phyloP scores from a whole-genome alignment of 2,888 invertebrate species.

The Antheraea yamamai region DNA sequence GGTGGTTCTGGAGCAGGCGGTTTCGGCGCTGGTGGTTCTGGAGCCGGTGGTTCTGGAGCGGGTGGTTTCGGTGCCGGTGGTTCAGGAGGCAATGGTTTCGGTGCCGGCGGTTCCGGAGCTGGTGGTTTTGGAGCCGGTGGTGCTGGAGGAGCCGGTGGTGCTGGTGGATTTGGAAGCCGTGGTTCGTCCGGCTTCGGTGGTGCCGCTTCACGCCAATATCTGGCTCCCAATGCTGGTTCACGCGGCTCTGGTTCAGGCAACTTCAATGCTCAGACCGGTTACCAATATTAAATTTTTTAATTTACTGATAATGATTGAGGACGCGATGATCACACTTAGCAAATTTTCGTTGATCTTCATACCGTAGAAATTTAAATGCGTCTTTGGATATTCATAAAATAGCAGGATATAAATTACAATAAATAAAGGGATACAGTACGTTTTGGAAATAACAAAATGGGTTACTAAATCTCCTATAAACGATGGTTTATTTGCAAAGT shows the following conservation, averaged over 20 bases:
- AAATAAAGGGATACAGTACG: not conserved
- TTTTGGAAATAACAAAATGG: constrained; percentile 9
- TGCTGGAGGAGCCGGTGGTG: constrained; percentile 36
- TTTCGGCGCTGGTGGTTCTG: constrained; percentile 28
- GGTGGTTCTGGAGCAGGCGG: constrained; percentile 28
- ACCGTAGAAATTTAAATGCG: not conserved
- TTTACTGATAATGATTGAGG: constrained; percentile 37
- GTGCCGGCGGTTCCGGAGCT: constrained; percentile 37
- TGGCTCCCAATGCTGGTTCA: constrained; percentile 66
- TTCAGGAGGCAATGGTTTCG: constrained; percentile 37
- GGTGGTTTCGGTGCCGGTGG: constrained; percentile 40
- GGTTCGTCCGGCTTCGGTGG: constrained; percentile 45
- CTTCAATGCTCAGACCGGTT: constrained; percentile 74
- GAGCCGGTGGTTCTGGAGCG: constrained; percentile 32
- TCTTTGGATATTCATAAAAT: not conserved
- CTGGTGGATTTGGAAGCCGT: constrained; percentile 35
- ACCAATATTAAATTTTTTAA: constrained; percentile 59
- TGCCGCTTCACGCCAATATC: constrained; percentile 70
- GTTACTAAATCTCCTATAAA: constrained; percentile 2
- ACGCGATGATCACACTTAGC: constrained; percentile 34
- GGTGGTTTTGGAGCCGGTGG: constrained; percentile 38
- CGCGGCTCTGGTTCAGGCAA: constrained; percentile 69
- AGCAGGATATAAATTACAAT: not conserved
- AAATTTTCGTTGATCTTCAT: constrained; percentile 20
- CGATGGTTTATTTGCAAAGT: constrained; percentile 30